A percentile compares a stretch with the other conserved stretches of the same genome.
These are phyloP conservation scores for Enteromius radiatus DNA, from an alignment of 2,797 vertebrate species.

Conservation along the genomic window DNA sequence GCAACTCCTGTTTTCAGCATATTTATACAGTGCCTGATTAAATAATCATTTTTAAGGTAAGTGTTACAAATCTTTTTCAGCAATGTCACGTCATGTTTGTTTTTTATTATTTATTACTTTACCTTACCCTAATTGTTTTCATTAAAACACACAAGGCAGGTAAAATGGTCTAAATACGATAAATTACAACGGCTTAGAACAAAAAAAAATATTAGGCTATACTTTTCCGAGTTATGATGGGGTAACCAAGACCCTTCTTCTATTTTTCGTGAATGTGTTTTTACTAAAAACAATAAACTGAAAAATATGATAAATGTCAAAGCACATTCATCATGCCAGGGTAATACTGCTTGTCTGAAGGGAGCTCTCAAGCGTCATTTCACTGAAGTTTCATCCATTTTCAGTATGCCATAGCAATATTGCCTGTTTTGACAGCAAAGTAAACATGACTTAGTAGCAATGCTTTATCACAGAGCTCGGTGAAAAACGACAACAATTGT, in stretches of 20 bases:
- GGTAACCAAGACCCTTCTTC: neutral
- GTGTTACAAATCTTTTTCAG: neutral
- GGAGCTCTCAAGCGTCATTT: constrained; percentile 15
- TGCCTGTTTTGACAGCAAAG: constrained; percentile 19
- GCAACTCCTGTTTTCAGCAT: neutral
- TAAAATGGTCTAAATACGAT: neutral
- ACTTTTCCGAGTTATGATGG: neutral
- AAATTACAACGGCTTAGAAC: neutral
- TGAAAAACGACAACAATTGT: neutral
- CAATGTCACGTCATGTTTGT: neutral
- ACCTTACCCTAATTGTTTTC: neutral
- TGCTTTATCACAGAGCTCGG: constrained; percentile 7
- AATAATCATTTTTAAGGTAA: neutral
- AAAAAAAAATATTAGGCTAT: neutral
- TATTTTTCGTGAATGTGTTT: neutral
- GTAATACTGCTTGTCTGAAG: constrained; percentile 2
- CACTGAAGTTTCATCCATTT: constrained; percentile 35
- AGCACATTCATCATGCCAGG: constrained; percentile 21
- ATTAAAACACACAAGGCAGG: neutral
- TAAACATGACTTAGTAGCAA: constrained; percentile 21
- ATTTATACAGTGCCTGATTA: neutral
- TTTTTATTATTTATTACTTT: neutral
- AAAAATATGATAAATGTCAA: constrained; percentile 21
- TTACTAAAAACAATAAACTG: constrained; percentile 1
- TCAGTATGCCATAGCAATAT: constrained; percentile 23